Evolutionary conservation across 2,888 invertebrate species (phyloP).

Genomic region (Meloe dianella): DNA sequence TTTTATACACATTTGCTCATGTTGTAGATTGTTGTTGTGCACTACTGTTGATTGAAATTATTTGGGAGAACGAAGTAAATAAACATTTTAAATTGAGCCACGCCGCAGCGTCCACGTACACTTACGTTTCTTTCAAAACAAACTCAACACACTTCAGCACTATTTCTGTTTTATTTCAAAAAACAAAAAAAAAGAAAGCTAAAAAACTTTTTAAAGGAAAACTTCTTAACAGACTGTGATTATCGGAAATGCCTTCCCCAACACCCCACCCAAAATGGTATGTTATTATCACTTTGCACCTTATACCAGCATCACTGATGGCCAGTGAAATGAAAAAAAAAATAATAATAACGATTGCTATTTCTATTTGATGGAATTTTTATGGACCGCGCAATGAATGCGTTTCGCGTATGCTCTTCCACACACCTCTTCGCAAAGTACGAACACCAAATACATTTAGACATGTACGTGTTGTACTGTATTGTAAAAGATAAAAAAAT

Average conservation of each 20-base stretch:
- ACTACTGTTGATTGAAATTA: slow-evolving; percentile 49
- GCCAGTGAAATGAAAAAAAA: no score
- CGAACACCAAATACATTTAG: slow-evolving; percentile 53
- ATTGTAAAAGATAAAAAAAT: slow-evolving; percentile 25
- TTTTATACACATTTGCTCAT: slow-evolving; percentile 58
- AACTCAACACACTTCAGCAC: slow-evolving; percentile 46
- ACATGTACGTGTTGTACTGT: slow-evolving; percentile 50
- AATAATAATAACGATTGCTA: not conserved
- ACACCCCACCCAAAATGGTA: slow-evolving; percentile 39
- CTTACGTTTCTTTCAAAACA: not conserved
- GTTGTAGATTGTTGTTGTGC: slow-evolving; percentile 57
- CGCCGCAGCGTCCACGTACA: slow-evolving; percentile 54
- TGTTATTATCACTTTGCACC: slow-evolving; percentile 47
- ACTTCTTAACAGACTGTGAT: slow-evolving; percentile 62
- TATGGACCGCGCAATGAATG: slow-evolving; percentile 17
- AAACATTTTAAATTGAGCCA: no score
- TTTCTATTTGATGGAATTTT: not conserved
- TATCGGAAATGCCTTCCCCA: slow-evolving; percentile 62
- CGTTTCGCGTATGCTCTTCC: slow-evolving; percentile 39
- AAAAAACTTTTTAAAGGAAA: slow-evolving; percentile 24
- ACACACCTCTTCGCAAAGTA: slow-evolving; percentile 45
- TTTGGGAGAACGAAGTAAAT: not conserved
- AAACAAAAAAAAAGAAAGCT: not conserved
- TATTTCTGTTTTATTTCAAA: slow-evolving; percentile 18
- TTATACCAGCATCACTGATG: slow-evolving; percentile 19